phyloP scores from a whole-genome alignment of 2,888 invertebrate species.

The Caenorhabditis sinica region DNA sequence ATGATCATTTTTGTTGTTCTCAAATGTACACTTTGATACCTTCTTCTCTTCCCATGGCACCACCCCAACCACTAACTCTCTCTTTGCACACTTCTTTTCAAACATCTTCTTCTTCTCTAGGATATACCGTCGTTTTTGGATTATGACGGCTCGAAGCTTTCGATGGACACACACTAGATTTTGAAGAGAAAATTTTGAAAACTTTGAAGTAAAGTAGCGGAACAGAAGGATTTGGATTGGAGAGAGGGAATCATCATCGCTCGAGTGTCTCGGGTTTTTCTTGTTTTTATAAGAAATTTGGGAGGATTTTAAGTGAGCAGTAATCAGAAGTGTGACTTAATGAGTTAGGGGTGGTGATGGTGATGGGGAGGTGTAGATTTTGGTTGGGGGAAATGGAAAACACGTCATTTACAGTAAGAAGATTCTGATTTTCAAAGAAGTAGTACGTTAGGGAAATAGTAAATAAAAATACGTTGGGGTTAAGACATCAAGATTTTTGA shows the following conservation, averaged over 20 bases:
- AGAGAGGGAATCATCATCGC: background rate
- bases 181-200: background rate
- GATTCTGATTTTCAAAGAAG: too few species aligned
- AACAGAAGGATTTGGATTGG: background rate
- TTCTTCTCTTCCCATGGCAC: too few species aligned
- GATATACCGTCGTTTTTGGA: slow-evolving; percentile 26
- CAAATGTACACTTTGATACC: slow-evolving; percentile 11
- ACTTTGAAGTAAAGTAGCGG: background rate
- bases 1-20: slow-evolving; percentile 20
- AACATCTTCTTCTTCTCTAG: slow-evolving; percentile 20
- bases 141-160: slow-evolving; percentile 8
- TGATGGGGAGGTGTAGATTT: background rate
- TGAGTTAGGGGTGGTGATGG: background rate
- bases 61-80: background rate
- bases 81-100: slow-evolving; percentile 4
- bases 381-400: too few species aligned
- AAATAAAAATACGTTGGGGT: too few species aligned
- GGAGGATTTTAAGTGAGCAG: background rate
- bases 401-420: too few species aligned
- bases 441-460: too few species aligned
- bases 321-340: background rate
- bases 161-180: background rate
- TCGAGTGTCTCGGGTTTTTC: background rate
- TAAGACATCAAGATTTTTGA: too few species aligned
- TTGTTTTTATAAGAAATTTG: too few species aligned